A percentile compares a stretch with the other conserved stretches of the same genome.
phyloP scores from a whole-genome alignment of 2,113 vertebrate species.

The Genyomyrus donnyi region DNA sequence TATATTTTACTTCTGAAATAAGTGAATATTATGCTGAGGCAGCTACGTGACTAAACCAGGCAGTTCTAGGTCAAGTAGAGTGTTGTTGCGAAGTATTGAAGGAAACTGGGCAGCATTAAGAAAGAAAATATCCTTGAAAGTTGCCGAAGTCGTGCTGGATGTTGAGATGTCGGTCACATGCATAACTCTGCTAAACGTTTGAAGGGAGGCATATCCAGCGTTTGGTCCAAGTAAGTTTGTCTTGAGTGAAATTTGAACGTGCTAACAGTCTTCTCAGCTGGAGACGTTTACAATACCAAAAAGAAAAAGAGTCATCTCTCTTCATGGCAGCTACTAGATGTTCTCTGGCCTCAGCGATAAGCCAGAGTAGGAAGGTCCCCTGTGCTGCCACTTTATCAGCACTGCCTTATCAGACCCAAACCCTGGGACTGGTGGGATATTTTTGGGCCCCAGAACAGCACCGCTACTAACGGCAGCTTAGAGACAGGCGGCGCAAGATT shows the following conservation, averaged over 20 bases:
- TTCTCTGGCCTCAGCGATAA: background rate
- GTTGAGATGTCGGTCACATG: background rate
- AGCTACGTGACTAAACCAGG: background rate
- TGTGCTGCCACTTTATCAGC: background rate
- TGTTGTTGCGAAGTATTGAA: background rate
- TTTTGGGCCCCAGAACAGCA: background rate
- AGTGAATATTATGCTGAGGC: background rate
- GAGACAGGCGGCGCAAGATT: background rate
- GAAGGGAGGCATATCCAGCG: background rate
- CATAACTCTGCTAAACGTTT: background rate
- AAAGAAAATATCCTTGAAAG: background rate
- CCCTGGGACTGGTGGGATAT: background rate
- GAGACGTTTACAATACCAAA: slow-evolving; percentile 29
- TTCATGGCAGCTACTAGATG: slow-evolving; percentile 1
- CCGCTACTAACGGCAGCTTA: background rate
- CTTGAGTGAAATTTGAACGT: background rate
- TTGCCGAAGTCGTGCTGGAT: background rate
- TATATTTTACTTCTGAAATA: background rate
- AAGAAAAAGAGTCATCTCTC: background rate
- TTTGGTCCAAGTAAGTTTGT: background rate
- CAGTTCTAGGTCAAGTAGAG: background rate
- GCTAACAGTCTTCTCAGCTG: slow-evolving; percentile 25
- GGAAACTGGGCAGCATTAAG: background rate
- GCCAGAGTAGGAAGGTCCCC: background rate
- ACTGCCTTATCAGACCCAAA: background rate